A percentile compares a stretch with the other conserved stretches of the same genome.
phyloP scores from a whole-genome alignment of 1,140 invertebrate species.

The Drepana arcuata region DNA sequence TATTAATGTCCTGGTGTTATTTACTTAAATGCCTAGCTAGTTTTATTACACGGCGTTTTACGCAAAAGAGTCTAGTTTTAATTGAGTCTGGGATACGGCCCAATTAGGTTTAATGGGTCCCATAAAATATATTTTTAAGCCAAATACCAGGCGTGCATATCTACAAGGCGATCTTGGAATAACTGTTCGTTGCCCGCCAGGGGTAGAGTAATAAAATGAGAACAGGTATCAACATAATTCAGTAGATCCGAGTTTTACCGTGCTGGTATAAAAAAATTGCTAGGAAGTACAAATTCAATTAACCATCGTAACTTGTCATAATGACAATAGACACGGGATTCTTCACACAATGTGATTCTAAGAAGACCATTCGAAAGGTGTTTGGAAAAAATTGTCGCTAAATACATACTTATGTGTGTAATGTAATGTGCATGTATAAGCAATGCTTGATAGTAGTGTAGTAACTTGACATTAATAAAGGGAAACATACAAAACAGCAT shows the following conservation, averaged over 20 bases:
- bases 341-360: constrained; percentile 13
- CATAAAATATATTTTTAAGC: background rate
- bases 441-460: constrained; percentile 3
- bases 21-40: background rate
- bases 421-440: constrained; percentile 1
- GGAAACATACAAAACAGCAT: too few relatives aligned
- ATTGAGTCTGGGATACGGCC: background rate
- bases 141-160: too few relatives aligned
- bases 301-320: background rate
- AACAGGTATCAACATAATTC: too few relatives aligned
- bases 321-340: constrained; percentile 6
- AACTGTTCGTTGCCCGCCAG: too few relatives aligned
- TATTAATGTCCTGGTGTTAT: background rate
- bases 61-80: too few relatives aligned
- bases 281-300: too few relatives aligned
- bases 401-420: background rate
- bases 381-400: constrained; percentile 17
- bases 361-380: constrained; percentile 16
- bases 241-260: too few relatives aligned
- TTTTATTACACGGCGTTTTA: background rate
- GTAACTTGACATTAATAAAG: background rate
- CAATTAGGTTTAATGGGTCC: background rate
- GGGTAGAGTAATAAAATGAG: too few relatives aligned
- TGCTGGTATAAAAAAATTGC: too few relatives aligned
- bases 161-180: too few relatives aligned